Percentiles rank a stretch among this genome's conserved stretches.
These are phyloP conservation scores for Pteronotus mesoamericanus DNA, from an alignment of 2,797 vertebrate genomes.

Conservation along the genomic window DNA sequence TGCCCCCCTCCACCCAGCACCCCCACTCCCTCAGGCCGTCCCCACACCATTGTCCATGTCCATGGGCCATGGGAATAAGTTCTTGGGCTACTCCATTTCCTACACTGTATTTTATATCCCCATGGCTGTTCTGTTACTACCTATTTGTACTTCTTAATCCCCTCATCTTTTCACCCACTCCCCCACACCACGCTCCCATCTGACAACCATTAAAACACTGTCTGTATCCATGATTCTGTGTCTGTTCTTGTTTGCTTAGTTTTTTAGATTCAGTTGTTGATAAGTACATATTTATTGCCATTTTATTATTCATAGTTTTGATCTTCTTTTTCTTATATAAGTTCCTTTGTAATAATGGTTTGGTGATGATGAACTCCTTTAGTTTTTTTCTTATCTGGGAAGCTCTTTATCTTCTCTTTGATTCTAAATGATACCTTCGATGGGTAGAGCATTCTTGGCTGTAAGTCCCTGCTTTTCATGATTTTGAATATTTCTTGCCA, in stretches of 20 bases:
- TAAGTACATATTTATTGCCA: not conserved
- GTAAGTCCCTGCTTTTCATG: too few species aligned
- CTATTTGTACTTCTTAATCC: not conserved
- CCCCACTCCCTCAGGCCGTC: not conserved
- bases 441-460: not conserved
- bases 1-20: too few species aligned
- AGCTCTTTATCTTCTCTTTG: not conserved
- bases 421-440: too few species aligned
- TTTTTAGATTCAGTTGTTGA: not conserved
- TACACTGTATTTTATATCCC: not conserved
- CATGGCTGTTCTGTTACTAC: not conserved
- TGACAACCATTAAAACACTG: not conserved
- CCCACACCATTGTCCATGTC: not conserved
- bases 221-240: not conserved
- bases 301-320: not conserved
- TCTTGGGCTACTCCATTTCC: not conserved
- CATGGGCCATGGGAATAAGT: not conserved
- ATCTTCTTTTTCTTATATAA: not conserved
- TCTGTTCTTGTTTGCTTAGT: not conserved
- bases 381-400: not conserved
- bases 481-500: not conserved
- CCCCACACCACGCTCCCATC: not conserved
- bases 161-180: not conserved
- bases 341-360: not conserved
- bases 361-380: not conserved